Conservation (phyloP, 2,888 invertebrate genomes). For the Beris morrisii region DNA sequence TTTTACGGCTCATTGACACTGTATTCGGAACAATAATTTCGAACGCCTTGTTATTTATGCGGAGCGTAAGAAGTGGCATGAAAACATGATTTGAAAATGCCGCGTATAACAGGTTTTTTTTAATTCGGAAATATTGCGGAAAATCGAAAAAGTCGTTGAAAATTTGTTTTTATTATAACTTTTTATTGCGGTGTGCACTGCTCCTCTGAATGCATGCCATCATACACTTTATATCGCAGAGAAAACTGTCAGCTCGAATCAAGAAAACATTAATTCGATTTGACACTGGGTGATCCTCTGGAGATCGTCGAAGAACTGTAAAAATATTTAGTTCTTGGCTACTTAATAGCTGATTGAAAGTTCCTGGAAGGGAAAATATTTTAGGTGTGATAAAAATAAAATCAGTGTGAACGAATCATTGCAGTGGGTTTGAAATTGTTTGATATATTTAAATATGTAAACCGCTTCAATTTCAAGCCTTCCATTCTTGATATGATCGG, state of each 20-base stretch:
- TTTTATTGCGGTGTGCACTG: too few species aligned
- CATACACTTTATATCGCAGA: too few species aligned
- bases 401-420: too few species aligned
- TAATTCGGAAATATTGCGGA: neutral
- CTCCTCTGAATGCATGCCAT: too few species aligned
- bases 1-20: constrained; percentile 25
- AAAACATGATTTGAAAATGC: neutral
- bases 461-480: too few species aligned
- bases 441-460: too few species aligned
- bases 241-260: constrained; percentile 18
- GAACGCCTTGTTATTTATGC: constrained; percentile 23
- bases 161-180: too few species aligned
- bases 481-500: too few species aligned
- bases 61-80: neutral
- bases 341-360: constrained; percentile 21
- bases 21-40: constrained; percentile 11
- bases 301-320: constrained; percentile 3
- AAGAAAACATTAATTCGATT: constrained; percentile 26
- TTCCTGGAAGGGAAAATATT: constrained; percentile 3
- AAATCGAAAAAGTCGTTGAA: too few species aligned
- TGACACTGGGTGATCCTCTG: constrained; percentile 19
- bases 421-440: too few species aligned
- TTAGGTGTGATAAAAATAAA: too few species aligned
- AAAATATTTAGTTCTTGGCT: neutral
- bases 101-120: neutral